phyloP scores from a whole-genome alignment of 2,113 vertebrate genomes.

The Loxodonta africana region DNA sequence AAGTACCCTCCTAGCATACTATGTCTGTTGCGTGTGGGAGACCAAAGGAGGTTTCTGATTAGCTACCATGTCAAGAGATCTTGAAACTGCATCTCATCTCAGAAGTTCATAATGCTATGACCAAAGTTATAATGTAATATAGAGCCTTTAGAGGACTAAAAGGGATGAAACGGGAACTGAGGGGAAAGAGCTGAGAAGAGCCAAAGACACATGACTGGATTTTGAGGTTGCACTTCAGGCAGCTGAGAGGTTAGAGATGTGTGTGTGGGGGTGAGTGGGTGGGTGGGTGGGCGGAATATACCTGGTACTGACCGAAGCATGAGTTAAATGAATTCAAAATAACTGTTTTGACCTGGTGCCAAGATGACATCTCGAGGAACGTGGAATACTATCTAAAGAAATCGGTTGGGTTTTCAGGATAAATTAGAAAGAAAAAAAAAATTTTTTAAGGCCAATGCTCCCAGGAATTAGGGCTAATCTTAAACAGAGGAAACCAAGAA shows the following conservation, averaged over 20 bases:
- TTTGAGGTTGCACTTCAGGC: background rate
- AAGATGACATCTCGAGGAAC: background rate
- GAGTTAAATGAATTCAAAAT: background rate
- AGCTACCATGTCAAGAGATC: background rate
- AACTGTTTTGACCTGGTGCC: background rate
- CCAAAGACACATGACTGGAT: background rate
- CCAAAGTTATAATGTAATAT: background rate
- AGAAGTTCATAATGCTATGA: background rate
- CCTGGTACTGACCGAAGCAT: background rate
- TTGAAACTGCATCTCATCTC: background rate
- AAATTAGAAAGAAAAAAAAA: background rate
- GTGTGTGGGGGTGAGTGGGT: too few species aligned
- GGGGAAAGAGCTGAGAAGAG: background rate
- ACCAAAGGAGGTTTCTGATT: background rate
- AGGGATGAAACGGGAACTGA: background rate
- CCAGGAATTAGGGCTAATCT: conserved; percentile 7
- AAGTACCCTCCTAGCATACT: background rate
- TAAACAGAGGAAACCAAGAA: conserved; percentile 12
- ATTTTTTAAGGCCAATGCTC: background rate
- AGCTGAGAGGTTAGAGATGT: background rate
- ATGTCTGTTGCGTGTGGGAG: background rate
- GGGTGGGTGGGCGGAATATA: background rate
- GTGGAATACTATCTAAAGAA: background rate
- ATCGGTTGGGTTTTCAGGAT: background rate
- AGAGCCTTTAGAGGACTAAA: background rate